phyloP scores from a whole-genome alignment of 2,113 vertebrate species.

The Trichechus manatus region DNA sequence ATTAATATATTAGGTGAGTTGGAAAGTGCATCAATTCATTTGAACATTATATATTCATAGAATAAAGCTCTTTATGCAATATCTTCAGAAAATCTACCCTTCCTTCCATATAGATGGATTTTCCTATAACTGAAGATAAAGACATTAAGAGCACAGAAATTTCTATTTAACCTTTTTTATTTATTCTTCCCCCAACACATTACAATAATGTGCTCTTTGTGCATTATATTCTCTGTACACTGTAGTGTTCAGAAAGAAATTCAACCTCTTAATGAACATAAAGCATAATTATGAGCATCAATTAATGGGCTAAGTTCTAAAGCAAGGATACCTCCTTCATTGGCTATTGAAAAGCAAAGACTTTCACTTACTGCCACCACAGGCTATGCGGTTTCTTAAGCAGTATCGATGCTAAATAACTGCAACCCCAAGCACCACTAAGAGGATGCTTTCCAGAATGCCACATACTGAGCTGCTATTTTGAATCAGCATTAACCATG shows the following conservation, averaged over 20 bases:
- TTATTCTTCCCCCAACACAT: neutral
- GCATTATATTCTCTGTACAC: neutral
- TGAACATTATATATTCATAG: neutral
- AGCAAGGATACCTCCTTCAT: neutral
- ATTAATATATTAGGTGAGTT: neutral
- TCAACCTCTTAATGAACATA: neutral
- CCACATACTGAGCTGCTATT: neutral
- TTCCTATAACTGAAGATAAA: neutral
- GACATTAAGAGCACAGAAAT: neutral
- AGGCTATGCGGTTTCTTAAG: neutral
- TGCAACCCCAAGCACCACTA: neutral
- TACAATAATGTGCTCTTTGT: neutral
- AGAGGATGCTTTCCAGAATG: neutral
- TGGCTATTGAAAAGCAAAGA: neutral
- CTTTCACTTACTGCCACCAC: no score
- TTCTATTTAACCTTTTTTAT: neutral
- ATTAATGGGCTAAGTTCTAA: neutral
- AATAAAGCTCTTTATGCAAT: neutral
- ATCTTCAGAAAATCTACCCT: neutral
- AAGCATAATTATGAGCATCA: neutral
- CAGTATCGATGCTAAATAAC: neutral
- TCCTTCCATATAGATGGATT: neutral
- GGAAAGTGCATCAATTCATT: neutral
- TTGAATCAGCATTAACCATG: neutral
- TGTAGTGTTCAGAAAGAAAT: neutral